Evolutionary conservation across 2,888 invertebrate genomes (phyloP).

Genomic region (Phymatocera aterrima): DNA sequence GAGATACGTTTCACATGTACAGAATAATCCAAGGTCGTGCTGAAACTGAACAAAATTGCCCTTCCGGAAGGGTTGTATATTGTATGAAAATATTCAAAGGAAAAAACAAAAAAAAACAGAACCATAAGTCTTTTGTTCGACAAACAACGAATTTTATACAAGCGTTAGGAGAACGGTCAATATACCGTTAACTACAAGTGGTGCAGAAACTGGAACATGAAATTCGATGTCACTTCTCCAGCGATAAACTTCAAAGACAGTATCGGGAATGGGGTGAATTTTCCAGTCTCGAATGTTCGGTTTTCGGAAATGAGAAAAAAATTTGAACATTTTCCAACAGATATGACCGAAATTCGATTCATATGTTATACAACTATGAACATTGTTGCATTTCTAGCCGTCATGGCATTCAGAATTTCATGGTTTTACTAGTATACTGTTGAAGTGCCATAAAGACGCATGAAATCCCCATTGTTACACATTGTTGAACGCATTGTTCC

Average conservation of each 20-base stretch:
- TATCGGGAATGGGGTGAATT: neutral
- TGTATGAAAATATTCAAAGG: neutral
- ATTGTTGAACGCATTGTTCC: no score
- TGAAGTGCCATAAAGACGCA: neutral
- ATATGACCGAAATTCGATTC: neutral
- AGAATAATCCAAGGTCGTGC: neutral
- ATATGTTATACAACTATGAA: neutral
- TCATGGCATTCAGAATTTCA: neutral
- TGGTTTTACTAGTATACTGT: neutral
- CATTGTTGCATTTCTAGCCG: neutral
- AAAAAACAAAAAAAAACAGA: neutral
- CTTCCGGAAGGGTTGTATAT: neutral
- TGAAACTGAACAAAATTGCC: neutral
- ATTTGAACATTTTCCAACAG: neutral
- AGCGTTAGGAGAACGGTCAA: neutral
- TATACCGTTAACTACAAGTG: neutral
- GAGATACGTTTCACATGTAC: neutral
- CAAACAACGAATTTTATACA: neutral
- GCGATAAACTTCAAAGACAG: neutral
- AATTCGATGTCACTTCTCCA: conserved; percentile 11
- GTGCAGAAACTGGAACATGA: neutral
- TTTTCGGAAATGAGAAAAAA: neutral
- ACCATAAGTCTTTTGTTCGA: neutral
- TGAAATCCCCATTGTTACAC: no score
- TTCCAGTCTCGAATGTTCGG: neutral